Base-by-base conservation (phyloP, 2,113 vertebrate genomes). In the Propithecus coquereli region DNA sequence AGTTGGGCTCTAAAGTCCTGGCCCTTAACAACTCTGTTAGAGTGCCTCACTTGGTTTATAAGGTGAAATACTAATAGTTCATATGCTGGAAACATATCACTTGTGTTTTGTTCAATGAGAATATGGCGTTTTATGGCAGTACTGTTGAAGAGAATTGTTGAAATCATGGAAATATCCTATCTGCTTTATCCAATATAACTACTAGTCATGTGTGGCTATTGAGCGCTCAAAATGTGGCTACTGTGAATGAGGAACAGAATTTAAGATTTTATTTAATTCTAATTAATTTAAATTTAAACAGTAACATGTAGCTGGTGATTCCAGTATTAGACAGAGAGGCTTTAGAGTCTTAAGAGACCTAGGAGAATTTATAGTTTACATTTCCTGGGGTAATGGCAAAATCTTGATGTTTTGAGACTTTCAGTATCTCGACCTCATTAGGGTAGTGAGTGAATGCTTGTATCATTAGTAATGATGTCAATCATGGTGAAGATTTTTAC, bases 401-500 rank as follows among this genome's bases (percentile, higher is more conserved):
- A 59, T 82, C 47, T 94, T 77, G 52, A 70, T 30, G 34, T 94
- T 95, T 92, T 95, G 82, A 70, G 57, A 65, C 37, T 70, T 20
- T 87, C 22, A n/a, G 20, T 84, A 18, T 94, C 77, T 95, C 85
- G 32, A 85, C 77, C 50, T 94, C 32, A 9, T 65, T 90, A 70
- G 50, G 23, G 7, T 77, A 63, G 47, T 57, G 50, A 65, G 0
- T 52, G 68, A 65, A 8, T 59, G 66, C 66, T 91, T 54, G 40
- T 96, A 77, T 94, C 77, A 93, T 94, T 94, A 93, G 77, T 66
- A 57, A 66, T 74, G 79, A 80, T 93, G 82, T 89, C 90, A 92
- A 90, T 90, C 76, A 96, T 68, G 52, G 47, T 47, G 63, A 97
- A 92, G 82, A 85, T 61, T 88, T 52, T 96, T 86, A 96, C 93